Evolutionary conservation across 1,140 invertebrate genomes (phyloP).

Genomic region (Conus betulinus): DNA sequence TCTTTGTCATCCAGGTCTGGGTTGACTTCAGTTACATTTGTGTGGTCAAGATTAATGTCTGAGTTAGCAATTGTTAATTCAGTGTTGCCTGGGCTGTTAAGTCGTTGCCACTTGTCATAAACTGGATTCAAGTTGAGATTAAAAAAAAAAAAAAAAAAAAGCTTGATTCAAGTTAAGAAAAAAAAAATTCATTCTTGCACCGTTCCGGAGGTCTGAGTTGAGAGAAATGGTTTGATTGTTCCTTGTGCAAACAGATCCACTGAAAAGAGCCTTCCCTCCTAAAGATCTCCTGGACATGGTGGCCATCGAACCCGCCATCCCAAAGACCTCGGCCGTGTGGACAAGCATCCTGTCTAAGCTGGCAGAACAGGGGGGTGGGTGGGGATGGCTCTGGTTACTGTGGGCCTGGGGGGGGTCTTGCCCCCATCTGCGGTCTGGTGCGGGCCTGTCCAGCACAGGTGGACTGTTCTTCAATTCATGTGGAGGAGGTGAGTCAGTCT

Average conservation of each 20-base stretch:
- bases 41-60: no score
- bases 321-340: not conserved
- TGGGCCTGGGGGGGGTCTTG: not conserved
- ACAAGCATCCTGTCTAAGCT: not conserved
- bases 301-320: not conserved
- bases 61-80: no score
- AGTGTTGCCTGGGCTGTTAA: no score
- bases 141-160: no score
- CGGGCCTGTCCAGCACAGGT: not conserved
- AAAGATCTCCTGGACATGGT: not conserved
- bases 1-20: no score
- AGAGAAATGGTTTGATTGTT: not conserved
- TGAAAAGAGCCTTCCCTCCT: not conserved
- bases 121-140: no score
- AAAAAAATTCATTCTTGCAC: no score
- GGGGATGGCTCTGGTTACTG: not conserved
- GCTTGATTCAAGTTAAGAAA: no score
- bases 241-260: not conserved
- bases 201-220: no score
- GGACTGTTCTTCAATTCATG: not conserved
- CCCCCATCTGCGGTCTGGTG: not conserved
- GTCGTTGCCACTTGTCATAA: no score
- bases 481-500: slow-evolving; percentile 7
- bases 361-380: not conserved
- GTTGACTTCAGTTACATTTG: no score